These are phyloP conservation scores for Deroplatys truncata DNA, from an alignment of 2,888 invertebrate species.

Conservation along the genomic window DNA sequence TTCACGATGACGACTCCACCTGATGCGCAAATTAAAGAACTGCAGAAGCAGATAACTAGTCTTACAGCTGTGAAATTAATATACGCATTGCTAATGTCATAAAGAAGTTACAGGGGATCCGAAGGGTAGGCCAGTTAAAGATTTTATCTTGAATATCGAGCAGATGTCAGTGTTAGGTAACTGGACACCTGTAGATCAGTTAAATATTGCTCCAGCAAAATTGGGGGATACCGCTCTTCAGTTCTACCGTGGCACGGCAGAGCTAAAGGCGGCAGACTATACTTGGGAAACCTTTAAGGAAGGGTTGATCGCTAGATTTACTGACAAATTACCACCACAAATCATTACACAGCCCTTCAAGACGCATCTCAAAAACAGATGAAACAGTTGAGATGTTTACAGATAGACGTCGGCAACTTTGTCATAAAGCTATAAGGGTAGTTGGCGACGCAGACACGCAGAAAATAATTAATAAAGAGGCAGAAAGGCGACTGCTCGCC, in stretches of 20 bases:
- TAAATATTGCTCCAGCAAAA: not conserved
- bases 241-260: not conserved
- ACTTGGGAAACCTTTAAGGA: not conserved
- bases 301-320: not conserved
- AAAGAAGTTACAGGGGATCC: not conserved
- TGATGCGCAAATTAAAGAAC: too few species aligned
- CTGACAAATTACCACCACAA: not conserved
- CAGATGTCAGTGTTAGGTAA: not conserved
- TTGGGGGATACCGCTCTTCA: not conserved
- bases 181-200: not conserved
- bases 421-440: not conserved
- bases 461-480: not conserved
- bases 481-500: not conserved
- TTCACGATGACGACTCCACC: too few species aligned
- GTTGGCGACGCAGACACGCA: not conserved
- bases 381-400: not conserved
- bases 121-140: not conserved
- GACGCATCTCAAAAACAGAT: not conserved
- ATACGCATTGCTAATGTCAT: not conserved
- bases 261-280: not conserved
- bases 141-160: not conserved
- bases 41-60: too few species aligned
- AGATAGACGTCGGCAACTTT: not conserved
- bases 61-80: not conserved
- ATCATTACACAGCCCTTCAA: not conserved